Conservation (phyloP, 2,888 invertebrate genomes). For the Drymonia ruficornis region DNA sequence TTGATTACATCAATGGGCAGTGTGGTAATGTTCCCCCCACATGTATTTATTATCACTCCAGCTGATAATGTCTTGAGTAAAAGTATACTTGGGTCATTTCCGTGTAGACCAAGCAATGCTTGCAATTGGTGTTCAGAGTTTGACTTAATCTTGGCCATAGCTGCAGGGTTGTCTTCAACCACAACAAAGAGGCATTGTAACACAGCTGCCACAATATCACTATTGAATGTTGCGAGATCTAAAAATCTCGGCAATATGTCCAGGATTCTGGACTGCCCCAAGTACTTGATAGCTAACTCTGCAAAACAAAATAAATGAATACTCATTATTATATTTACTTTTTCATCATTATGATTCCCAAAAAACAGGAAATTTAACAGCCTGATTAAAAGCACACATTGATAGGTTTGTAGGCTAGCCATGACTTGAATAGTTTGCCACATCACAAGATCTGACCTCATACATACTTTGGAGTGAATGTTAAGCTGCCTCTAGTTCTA, state of each 20-base stretch:
- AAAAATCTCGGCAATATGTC: slow-evolving; percentile 85
- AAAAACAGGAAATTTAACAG: not conserved
- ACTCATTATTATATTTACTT: slow-evolving; percentile 3
- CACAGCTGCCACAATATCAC: slow-evolving; percentile 82
- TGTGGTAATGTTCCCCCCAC: slow-evolving; percentile 64
- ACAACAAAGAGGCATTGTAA: slow-evolving; percentile 89
- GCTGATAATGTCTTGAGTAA: slow-evolving; percentile 84
- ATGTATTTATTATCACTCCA: slow-evolving; percentile 84
- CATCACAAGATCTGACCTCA: too few relatives aligned
- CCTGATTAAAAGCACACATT: too few relatives aligned
- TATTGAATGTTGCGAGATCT: slow-evolving; percentile 83
- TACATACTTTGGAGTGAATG: too few relatives aligned
- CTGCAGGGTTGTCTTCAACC: slow-evolving; percentile 88
- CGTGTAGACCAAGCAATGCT: slow-evolving; percentile 66
- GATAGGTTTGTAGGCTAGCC: too few relatives aligned
- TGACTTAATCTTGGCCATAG: slow-evolving; percentile 81
- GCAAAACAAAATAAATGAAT: slow-evolving; percentile 42
- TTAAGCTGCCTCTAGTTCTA: too few relatives aligned
- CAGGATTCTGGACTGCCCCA: slow-evolving; percentile 87
- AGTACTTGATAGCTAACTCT: slow-evolving; percentile 86
- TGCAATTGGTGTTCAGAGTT: slow-evolving; percentile 74
- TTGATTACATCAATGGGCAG: slow-evolving; percentile 75
- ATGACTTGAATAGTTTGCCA: too few relatives aligned
- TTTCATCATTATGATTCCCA: not conserved
- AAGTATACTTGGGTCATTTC: slow-evolving; percentile 65